Evolutionary conservation across 64 coral and sea anemone species (phyloP).

Genomic region (Cladopsammia gracilis): DNA sequence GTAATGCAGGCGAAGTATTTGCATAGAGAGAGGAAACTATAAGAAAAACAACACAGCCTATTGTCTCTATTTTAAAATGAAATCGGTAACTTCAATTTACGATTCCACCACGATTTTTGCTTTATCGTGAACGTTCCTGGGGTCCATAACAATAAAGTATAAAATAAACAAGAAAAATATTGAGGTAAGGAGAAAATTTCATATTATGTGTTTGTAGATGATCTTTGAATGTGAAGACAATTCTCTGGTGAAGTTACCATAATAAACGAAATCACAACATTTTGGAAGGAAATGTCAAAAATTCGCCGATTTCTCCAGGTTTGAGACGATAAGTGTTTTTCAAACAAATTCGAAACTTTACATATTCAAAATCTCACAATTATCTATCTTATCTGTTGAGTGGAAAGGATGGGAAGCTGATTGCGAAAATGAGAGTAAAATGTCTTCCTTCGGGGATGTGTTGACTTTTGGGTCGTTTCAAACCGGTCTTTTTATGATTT

Average conservation of each 20-base stretch:
- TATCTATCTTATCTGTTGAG: not conserved
- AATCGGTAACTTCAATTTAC: not conserved
- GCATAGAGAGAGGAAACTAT: not conserved
- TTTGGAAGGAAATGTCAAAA: slow-evolving; percentile 2
- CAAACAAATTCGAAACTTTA: slow-evolving; percentile 39
- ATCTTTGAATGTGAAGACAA: not conserved
- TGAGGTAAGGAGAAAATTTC: slow-evolving; percentile 1
- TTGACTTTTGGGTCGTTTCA: not conserved
- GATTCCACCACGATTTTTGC: not conserved
- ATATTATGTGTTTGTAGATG: slow-evolving; percentile 2
- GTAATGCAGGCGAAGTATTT: slow-evolving; percentile 1
- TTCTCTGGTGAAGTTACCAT: not conserved
- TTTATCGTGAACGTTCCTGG: not conserved
- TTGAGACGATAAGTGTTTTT: not conserved
- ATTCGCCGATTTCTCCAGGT: not conserved
- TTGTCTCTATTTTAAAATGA: not conserved
- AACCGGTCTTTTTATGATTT: not conserved
- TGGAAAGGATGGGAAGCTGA: no score
- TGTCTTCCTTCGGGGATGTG: not conserved
- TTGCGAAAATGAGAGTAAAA: not conserved
- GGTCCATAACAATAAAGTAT: not conserved
- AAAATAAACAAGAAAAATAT: not conserved
- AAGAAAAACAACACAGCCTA: not conserved
- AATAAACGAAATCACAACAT: not conserved
- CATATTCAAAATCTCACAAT: slow-evolving; percentile 7